Conservation (phyloP, 2,113 vertebrate genomes). For the Oenanthe oenanthe region DNA sequence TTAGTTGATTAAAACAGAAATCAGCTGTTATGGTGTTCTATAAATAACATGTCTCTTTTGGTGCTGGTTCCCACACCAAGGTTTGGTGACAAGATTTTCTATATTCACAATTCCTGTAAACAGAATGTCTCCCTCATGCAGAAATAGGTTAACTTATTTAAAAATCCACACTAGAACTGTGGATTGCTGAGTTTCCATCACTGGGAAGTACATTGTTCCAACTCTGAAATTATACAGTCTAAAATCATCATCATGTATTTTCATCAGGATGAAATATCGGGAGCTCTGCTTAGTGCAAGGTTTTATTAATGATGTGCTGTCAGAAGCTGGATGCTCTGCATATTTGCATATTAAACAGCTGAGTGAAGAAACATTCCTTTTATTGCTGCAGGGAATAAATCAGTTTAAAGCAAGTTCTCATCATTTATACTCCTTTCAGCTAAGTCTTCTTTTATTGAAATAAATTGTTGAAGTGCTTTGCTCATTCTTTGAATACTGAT, state of each 20-base stretch:
- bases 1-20: not conserved
- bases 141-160: conserved; percentile 48
- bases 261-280: conserved; percentile 99
- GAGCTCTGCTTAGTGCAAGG: conserved; percentile 90
- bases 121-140: not conserved
- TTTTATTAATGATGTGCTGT: conserved; percentile 99
- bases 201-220: conserved; percentile 82
- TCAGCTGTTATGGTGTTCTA: not conserved
- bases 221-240: conserved; percentile 92
- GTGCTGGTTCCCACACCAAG: not conserved
- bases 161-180: conserved; percentile 36
- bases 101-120: not conserved
- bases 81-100: not conserved
- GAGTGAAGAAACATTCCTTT: conserved; percentile 92
- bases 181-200: conserved; percentile 76
- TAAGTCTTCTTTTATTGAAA: conserved; percentile 95
- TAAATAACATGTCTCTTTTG: not conserved
- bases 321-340: conserved; percentile 98
- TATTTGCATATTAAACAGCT: conserved; percentile 99
- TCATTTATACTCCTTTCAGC: conserved; percentile 91
- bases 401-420: conserved; percentile 98
- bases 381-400: conserved; percentile 98
- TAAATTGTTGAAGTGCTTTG: conserved; percentile 92
- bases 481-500: conserved; percentile 90
- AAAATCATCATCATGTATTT: conserved; percentile 99